These are phyloP conservation scores for Hydrochoerus hydrochaeris DNA, from an alignment of 2,113 vertebrate species.

Conservation along the genomic window DNA sequence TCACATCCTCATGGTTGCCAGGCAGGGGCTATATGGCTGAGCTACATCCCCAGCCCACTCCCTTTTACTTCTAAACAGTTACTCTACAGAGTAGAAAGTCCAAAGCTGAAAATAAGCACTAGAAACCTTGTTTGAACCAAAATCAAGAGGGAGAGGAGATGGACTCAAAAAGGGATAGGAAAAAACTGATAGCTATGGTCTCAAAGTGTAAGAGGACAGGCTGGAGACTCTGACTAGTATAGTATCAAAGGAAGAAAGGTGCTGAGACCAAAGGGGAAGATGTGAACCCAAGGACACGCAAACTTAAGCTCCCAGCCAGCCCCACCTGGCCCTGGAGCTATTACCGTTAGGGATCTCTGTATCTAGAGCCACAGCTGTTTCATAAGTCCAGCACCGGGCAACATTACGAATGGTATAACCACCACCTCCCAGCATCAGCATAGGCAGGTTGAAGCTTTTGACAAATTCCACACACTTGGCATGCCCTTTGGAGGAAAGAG, in stretches of 20 bases:
- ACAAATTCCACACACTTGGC: constrained; percentile 99
- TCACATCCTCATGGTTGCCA: too few relatives aligned
- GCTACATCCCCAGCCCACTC: not conserved
- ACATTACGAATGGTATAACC: constrained; percentile 99
- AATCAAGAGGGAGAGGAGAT: not conserved
- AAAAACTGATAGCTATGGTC: not conserved
- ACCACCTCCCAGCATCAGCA: constrained; percentile 98
- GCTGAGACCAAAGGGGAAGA: not conserved
- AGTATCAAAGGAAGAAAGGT: not conserved
- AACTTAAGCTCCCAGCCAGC: not conserved
- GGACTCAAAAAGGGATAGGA: not conserved
- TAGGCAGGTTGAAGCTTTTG: constrained; percentile 97
- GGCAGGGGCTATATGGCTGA: too few relatives aligned
- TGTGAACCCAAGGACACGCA: not conserved
- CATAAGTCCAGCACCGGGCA: constrained; percentile 97
- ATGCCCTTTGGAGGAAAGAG: constrained; percentile 88
- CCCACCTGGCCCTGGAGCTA: not conserved
- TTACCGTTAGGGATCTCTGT: constrained; percentile 96
- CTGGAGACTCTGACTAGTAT: not conserved
- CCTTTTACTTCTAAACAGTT: not conserved
- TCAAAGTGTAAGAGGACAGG: not conserved
- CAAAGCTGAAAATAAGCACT: constrained; percentile 34
- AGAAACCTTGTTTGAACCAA: not conserved
- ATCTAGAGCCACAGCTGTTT: constrained; percentile 97
- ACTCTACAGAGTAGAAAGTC: not conserved